A percentile compares a stretch with the other conserved stretches of the same genome.
phyloP scores from a whole-genome alignment of 1,140 invertebrate species.

The Polyergus mexicanus region DNA sequence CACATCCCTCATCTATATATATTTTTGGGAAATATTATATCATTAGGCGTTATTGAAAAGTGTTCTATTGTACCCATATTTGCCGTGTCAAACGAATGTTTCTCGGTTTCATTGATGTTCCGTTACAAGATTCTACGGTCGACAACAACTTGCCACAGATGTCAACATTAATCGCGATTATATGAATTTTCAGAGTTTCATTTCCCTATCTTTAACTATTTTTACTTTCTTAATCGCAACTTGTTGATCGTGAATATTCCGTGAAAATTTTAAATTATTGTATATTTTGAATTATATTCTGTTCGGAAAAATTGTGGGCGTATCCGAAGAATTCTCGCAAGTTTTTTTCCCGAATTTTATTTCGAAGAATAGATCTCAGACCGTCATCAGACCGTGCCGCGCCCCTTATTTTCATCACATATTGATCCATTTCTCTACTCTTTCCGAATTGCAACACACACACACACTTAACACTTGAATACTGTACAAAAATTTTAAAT shows the following conservation, averaged over 20 bases:
- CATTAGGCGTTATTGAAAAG: constrained; percentile 55
- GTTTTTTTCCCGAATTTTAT: too few relatives aligned
- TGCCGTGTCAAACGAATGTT: not conserved
- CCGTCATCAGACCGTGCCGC: too few relatives aligned
- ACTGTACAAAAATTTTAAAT: not conserved
- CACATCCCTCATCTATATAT: constrained; percentile 2
- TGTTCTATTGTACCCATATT: constrained; percentile 23
- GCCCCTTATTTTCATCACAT: too few relatives aligned
- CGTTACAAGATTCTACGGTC: not conserved
- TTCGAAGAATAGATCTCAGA: too few relatives aligned
- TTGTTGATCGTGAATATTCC: not conserved
- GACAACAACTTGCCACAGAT: not conserved
- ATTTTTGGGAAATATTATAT: constrained; percentile 45
- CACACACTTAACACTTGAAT: too few relatives aligned
- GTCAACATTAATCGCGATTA: constrained; percentile 10
- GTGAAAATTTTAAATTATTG: not conserved
- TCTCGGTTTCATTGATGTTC: not conserved
- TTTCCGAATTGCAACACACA: too few relatives aligned
- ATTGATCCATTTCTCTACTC: too few relatives aligned
- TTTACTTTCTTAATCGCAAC: not conserved
- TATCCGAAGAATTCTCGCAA: too few relatives aligned
- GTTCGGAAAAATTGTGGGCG: too few relatives aligned
- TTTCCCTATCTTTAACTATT: not conserved
- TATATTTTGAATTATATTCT: too few relatives aligned
- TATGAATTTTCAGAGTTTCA: not conserved